Conservation (phyloP, 2,797 vertebrate genomes). For the Hippoglossus hippoglossus region DNA sequence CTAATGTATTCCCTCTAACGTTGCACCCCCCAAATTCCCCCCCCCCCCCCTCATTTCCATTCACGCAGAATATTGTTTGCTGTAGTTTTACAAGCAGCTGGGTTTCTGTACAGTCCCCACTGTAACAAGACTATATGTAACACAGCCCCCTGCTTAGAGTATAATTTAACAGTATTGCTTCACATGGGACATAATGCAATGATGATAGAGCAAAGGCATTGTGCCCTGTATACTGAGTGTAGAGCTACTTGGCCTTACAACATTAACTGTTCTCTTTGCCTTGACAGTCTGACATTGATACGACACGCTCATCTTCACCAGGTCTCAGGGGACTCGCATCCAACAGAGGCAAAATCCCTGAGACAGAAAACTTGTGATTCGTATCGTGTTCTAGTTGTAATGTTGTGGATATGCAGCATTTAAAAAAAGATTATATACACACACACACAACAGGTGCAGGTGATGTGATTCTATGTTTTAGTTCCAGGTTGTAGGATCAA, state of each 20-base stretch:
- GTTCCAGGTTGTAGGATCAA: slow-evolving; percentile 29
- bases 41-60: slow-evolving; percentile 38
- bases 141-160: slow-evolving; percentile 60
- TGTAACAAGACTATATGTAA: slow-evolving; percentile 55
- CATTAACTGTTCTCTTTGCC: slow-evolving; percentile 62
- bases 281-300: slow-evolving; percentile 65
- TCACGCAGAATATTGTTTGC: slow-evolving; percentile 67
- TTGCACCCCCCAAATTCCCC: slow-evolving; percentile 41
- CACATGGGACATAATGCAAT: slow-evolving; percentile 77
- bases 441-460: slow-evolving; percentile 19
- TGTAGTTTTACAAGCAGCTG: slow-evolving; percentile 53
- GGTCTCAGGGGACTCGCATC: slow-evolving; percentile 45
- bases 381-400: slow-evolving; percentile 29
- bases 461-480: slow-evolving; percentile 27
- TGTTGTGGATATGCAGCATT: slow-evolving; percentile 40
- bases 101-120: slow-evolving; percentile 68
- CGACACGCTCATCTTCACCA: slow-evolving; percentile 32
- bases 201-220: slow-evolving; percentile 56
- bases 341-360: slow-evolving; percentile 28
- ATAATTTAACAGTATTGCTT: slow-evolving; percentile 73
- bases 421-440: not conserved
- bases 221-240: slow-evolving; percentile 51
- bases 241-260: slow-evolving; percentile 77
- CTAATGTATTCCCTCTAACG: slow-evolving; percentile 51
- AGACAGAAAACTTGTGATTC: slow-evolving; percentile 8